phyloP scores from a whole-genome alignment of 2,888 invertebrate genomes.

The Nymphalis urticae region DNA sequence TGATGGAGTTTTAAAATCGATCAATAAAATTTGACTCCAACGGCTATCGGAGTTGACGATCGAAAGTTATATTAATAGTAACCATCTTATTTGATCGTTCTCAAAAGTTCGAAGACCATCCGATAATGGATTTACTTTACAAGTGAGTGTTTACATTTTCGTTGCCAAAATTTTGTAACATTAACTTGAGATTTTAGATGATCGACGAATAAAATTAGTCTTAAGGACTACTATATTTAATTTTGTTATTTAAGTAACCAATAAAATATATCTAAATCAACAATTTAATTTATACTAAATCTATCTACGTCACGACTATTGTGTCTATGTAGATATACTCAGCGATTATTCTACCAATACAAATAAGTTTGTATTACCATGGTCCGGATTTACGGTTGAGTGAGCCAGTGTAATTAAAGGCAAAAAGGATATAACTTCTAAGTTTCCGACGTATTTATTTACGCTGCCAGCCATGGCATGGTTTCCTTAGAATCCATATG shows the following conservation, averaged over 20 bases:
- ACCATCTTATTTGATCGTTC: conserved; percentile 29
- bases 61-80: conserved; percentile 26
- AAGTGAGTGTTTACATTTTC: conserved; percentile 42
- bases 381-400: no score
- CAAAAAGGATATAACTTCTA: no score
- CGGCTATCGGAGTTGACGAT: conserved; percentile 12
- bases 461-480: no score
- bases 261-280: background rate
- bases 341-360: no score
- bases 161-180: conserved; percentile 54
- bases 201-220: conserved; percentile 21
- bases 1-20: conserved; percentile 3
- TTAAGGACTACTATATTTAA: conserved; percentile 17
- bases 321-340: no score
- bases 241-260: conserved; percentile 13
- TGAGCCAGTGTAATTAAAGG: no score
- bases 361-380: no score
- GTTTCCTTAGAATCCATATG: no score
- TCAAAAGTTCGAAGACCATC: conserved; percentile 31
- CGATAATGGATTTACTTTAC: conserved; percentile 36
- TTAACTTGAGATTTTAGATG: conserved; percentile 40
- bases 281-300: background rate
- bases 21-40: conserved; percentile 6
- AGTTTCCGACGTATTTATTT: no score
- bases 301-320: no score